phyloP scores from a whole-genome alignment of 2,113 vertebrate species.

The Sciurus niger region DNA sequence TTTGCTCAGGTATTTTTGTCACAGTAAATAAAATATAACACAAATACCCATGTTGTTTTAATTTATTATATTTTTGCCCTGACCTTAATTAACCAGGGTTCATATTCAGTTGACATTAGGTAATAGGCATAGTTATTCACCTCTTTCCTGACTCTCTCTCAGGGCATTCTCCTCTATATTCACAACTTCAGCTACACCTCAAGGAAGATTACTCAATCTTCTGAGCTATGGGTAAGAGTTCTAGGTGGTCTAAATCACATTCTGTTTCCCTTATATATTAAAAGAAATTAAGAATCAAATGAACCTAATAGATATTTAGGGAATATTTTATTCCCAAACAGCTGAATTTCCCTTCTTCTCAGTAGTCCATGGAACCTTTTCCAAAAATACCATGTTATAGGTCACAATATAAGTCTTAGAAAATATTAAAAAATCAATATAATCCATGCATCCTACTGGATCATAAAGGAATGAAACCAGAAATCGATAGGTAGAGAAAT shows the following conservation, averaged over 20 bases:
- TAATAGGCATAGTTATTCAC: not conserved
- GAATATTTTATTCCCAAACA: too few species aligned
- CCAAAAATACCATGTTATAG: too few species aligned
- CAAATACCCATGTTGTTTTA: not conserved
- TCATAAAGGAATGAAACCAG: too few species aligned
- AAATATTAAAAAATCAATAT: too few species aligned
- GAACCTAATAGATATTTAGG: too few species aligned
- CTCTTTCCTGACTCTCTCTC: not conserved
- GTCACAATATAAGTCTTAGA: too few species aligned
- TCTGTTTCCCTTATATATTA: not conserved
- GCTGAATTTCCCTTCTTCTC: too few species aligned
- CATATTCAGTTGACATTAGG: not conserved
- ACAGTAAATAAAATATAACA: too few species aligned
- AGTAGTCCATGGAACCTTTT: too few species aligned
- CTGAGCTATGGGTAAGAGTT: not conserved
- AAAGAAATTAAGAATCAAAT: slow-evolving; percentile 24
- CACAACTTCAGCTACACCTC: not conserved
- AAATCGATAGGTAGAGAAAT: too few species aligned
- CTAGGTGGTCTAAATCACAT: slow-evolving; percentile 14
- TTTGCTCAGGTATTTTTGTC: too few species aligned
- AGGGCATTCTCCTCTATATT: not conserved
- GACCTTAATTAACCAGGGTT: not conserved
- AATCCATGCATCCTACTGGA: too few species aligned
- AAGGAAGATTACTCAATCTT: not conserved
- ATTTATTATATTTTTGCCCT: not conserved